phyloP scores from a whole-genome alignment of 2,797 vertebrate genomes.

The Anomalospiza imberbis region DNA sequence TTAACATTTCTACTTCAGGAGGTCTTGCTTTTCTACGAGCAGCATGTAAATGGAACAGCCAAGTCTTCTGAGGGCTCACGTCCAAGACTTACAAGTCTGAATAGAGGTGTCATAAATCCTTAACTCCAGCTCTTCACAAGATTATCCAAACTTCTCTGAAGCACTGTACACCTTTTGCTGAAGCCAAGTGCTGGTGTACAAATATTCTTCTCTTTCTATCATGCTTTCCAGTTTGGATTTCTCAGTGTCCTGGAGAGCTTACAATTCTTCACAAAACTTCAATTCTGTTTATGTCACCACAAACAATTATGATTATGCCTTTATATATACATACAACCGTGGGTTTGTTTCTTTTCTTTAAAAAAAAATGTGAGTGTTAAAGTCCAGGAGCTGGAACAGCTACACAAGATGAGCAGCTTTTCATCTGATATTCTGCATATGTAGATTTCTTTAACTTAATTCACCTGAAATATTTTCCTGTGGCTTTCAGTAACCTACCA shows the following conservation, averaged over 20 bases:
- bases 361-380: background rate
- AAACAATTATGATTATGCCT: background rate
- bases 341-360: background rate
- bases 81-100: background rate
- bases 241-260: background rate
- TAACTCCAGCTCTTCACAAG: background rate
- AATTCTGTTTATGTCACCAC: background rate
- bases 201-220: background rate
- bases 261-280: background rate
- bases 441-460: background rate
- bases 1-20: background rate
- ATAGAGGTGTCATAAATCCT: background rate
- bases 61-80: background rate
- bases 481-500: background rate
- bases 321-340: no score
- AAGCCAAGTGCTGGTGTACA: background rate
- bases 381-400: background rate
- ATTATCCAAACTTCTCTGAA: background rate
- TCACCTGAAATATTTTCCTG: background rate
- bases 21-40: background rate
- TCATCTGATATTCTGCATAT: background rate
- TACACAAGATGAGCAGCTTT: background rate
- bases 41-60: background rate
- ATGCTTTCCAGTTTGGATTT: background rate
- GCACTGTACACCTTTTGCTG: background rate